Evolutionary conservation across 2,113 vertebrate genomes (phyloP).

Genomic region (Pomatorhinus ruficollis): DNA sequence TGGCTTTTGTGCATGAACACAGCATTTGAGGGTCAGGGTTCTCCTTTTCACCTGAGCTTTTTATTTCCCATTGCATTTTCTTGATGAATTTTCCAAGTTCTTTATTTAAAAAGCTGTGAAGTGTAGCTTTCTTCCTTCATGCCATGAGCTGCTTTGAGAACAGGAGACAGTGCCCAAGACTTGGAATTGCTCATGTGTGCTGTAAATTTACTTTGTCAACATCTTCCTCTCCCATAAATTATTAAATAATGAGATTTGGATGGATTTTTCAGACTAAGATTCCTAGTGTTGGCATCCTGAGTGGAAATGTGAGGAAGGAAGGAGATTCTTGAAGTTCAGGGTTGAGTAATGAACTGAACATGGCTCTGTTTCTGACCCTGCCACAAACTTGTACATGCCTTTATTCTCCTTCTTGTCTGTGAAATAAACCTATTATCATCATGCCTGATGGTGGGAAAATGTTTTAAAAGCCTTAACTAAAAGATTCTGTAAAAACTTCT

Average conservation of each 20-base stretch:
- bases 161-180: not conserved
- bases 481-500: not conserved
- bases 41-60: not conserved
- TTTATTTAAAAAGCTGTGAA: not conserved
- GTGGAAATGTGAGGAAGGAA: not conserved
- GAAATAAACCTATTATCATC: not conserved
- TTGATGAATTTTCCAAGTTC: not conserved
- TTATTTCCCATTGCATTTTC: not conserved
- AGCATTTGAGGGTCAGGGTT: not conserved
- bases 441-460: not conserved
- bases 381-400: not conserved
- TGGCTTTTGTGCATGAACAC: not conserved
- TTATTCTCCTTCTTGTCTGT: not conserved
- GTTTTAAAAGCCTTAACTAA: not conserved
- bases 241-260: not conserved
- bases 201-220: not conserved
- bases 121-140: not conserved
- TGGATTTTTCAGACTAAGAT: not conserved
- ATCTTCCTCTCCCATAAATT: not conserved
- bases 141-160: not conserved
- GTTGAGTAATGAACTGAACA: not conserved
- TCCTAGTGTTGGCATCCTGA: not conserved
- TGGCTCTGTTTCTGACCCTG: not conserved
- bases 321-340: not conserved
- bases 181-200: not conserved